A percentile compares a stretch with the other conserved stretches of the same genome.
Evolutionary conservation across 2,113 vertebrate genomes (phyloP).

Genomic region (Lipotes vexillifer): DNA sequence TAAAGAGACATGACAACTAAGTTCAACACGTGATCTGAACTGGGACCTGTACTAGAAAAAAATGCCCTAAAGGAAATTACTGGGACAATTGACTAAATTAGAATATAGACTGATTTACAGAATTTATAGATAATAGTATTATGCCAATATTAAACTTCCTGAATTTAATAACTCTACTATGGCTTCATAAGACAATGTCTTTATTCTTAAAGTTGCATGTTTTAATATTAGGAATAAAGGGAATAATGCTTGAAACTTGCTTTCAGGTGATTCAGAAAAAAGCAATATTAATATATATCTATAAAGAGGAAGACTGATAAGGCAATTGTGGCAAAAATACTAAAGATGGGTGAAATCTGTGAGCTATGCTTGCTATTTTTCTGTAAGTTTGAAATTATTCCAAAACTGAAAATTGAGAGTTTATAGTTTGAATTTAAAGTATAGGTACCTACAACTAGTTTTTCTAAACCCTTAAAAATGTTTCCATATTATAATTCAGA

Average conservation of each 20-base stretch:
- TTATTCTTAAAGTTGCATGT: not conserved
- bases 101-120: not conserved
- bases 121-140: not conserved
- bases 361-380: constrained; percentile 11
- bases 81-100: not conserved
- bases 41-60: not conserved
- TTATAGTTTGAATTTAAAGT: not conserved
- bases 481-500: not conserved
- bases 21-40: not conserved
- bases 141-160: not conserved
- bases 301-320: not conserved
- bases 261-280: constrained; percentile 29
- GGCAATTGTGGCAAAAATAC: not conserved
- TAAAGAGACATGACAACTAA: not conserved
- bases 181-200: not conserved
- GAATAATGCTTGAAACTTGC: not conserved
- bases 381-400: not conserved
- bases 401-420: not conserved
- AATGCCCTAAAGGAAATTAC: not conserved
- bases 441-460: not conserved
- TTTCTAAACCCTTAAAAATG: not conserved
- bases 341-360: not conserved
- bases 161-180: not conserved
- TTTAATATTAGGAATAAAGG: not conserved
- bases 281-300: not conserved